phyloP scores from a whole-genome alignment of 37 sponge, comb jelly and placozoan species.

The Geodia barretti region DNA sequence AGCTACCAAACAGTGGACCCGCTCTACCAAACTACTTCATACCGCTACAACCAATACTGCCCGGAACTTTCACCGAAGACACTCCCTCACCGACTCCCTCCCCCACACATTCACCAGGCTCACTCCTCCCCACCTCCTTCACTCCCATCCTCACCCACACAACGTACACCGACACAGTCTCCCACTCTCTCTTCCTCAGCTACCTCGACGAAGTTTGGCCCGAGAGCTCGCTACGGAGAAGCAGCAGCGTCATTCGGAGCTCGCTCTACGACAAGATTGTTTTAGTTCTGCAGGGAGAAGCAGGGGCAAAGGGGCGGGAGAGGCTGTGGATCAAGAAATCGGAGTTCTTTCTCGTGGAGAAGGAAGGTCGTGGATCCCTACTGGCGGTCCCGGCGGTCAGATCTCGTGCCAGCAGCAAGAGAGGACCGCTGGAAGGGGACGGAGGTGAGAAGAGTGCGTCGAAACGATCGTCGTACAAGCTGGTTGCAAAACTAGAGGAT shows the following conservation, averaged over 20 bases:
- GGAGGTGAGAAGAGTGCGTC: neutral
- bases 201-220: slow-evolving; percentile 62
- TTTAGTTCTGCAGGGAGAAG: slow-evolving; percentile 12
- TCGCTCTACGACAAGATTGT: slow-evolving; percentile 53
- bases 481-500: slow-evolving; percentile 58
- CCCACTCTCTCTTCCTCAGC: slow-evolving; percentile 1
- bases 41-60: too few relatives aligned
- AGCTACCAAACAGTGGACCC: too few relatives aligned
- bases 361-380: slow-evolving; percentile 8
- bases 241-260: slow-evolving; percentile 36
- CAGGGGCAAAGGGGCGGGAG: slow-evolving; percentile 13
- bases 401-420: neutral
- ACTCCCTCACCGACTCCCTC: too few relatives aligned
- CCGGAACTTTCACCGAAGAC: too few relatives aligned
- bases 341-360: slow-evolving; percentile 55
- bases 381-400: slow-evolving; percentile 27
- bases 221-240: slow-evolving; percentile 10
- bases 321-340: slow-evolving; percentile 44
- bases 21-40: too few relatives aligned
- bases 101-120: too few relatives aligned
- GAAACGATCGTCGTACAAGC: slow-evolving; percentile 13
- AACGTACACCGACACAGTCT: too few relatives aligned
- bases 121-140: too few relatives aligned
- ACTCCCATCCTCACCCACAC: too few relatives aligned
- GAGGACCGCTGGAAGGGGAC: neutral